Evolutionary conservation across 2,797 vertebrate species (phyloP).

Genomic region (Austrolebias charrua): DNA sequence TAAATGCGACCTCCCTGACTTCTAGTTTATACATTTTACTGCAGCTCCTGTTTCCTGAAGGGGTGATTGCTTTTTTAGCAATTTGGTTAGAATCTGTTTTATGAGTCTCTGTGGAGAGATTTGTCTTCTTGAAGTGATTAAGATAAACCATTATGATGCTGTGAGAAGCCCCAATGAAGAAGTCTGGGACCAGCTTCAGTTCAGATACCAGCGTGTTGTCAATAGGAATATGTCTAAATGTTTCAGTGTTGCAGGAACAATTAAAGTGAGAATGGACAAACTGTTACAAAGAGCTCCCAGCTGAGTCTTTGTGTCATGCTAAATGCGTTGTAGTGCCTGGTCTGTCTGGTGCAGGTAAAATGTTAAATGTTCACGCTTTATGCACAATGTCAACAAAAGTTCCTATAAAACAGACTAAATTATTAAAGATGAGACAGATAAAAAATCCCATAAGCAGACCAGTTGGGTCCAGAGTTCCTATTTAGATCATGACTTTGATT

Average conservation of each 20-base stretch:
- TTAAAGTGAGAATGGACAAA: not conserved
- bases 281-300: conserved; percentile 5
- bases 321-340: not conserved
- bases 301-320: not conserved
- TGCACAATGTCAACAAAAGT: no score
- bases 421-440: conserved; percentile 1
- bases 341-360: not conserved
- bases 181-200: not conserved
- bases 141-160: not conserved
- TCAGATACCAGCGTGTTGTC: not conserved
- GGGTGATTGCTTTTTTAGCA: conserved; percentile 9
- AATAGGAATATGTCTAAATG: conserved; percentile 3
- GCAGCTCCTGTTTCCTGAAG: conserved; percentile 7
- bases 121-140: conserved; percentile 1
- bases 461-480: not conserved
- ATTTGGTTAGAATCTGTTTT: conserved; percentile 11
- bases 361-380: conserved; percentile 21
- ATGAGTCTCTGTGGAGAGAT: conserved; percentile 4
- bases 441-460: conserved; percentile 16
- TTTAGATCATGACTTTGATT: no score
- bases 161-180: not conserved
- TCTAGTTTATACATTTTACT: not conserved
- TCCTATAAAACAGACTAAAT: no score
- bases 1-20: not conserved
- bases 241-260: conserved; percentile 7